Evolutionary conservation across 2,888 invertebrate species (phyloP).

Genomic region (Sarcophaga caerulescens): DNA sequence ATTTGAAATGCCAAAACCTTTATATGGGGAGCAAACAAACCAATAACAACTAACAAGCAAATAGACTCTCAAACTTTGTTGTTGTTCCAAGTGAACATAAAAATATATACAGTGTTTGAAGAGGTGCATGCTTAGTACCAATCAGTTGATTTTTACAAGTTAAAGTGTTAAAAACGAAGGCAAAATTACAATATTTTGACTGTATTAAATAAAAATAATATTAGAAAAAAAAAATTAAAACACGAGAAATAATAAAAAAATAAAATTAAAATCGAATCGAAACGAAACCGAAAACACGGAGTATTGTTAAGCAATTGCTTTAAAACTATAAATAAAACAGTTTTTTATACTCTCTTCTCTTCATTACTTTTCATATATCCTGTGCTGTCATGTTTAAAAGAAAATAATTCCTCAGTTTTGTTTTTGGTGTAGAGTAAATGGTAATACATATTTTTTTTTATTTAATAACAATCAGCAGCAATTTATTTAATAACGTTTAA

Average conservation of each 20-base stretch:
- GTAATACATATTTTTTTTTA: not conserved
- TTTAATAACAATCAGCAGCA: not conserved
- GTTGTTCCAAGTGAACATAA: conserved; percentile 34
- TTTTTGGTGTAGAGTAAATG: no score
- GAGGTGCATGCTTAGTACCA: conserved; percentile 35
- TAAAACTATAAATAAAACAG: no score
- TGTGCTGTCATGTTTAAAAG: no score
- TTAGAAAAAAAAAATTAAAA: not conserved
- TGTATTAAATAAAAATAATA: not conserved
- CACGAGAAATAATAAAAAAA: conserved; percentile 10
- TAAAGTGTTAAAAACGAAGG: conserved; percentile 62
- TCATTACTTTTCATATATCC: no score
- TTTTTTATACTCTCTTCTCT: no score
- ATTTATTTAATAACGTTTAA: not conserved
- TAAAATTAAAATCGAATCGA: not conserved
- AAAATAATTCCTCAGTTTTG: no score
- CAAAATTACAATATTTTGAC: not conserved
- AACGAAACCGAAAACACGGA: conserved; percentile 5
- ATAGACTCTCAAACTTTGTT: conserved; percentile 40
- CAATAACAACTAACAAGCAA: conserved; percentile 5
- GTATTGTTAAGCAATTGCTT: no score
- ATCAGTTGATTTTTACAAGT: conserved; percentile 63
- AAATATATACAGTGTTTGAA: conserved; percentile 24
- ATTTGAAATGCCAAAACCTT: conserved; percentile 34
- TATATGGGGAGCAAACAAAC: conserved; percentile 6